These are phyloP conservation scores for Podarcis muralis DNA, from an alignment of 2,113 vertebrate genomes.

Conservation along the genomic window DNA sequence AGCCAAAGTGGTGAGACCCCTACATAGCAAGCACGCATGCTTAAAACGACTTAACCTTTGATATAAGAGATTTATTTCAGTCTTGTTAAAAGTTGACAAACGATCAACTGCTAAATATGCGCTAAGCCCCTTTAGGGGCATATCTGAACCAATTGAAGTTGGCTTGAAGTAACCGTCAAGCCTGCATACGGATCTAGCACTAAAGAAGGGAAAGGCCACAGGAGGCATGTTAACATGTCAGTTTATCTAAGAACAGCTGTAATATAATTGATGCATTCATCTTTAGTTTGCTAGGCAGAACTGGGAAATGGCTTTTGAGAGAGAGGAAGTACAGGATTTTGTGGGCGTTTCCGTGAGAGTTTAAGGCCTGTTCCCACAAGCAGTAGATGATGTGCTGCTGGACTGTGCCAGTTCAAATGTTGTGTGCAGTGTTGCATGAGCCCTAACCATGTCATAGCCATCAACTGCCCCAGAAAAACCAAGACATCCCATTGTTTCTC, in stretches of 20 bases:
- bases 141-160: slow-evolving; percentile 8
- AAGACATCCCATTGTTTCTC: no score
- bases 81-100: slow-evolving; percentile 18
- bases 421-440: no score
- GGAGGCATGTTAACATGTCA: slow-evolving; percentile 19
- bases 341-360: neutral
- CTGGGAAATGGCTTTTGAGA: neutral
- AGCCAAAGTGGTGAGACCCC: neutral
- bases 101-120: slow-evolving; percentile 16
- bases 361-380: neutral
- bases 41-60: neutral
- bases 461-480: no score
- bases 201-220: slow-evolving; percentile 8
- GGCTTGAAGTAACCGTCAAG: slow-evolving; percentile 5
- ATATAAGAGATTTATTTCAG: slow-evolving; percentile 10
- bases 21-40: neutral
- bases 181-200: neutral
- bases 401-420: neutral
- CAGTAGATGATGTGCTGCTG: neutral
- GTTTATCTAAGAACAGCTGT: slow-evolving; percentile 37
- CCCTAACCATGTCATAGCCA: no score
- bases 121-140: slow-evolving; percentile 12
- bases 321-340: neutral
- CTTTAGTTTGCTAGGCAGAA: neutral
- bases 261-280: slow-evolving; percentile 33